A percentile compares a stretch with the other conserved stretches of the same genome.
Conservation (phyloP, 2,113 vertebrate species). For the Danionella cerebrum region DNA sequence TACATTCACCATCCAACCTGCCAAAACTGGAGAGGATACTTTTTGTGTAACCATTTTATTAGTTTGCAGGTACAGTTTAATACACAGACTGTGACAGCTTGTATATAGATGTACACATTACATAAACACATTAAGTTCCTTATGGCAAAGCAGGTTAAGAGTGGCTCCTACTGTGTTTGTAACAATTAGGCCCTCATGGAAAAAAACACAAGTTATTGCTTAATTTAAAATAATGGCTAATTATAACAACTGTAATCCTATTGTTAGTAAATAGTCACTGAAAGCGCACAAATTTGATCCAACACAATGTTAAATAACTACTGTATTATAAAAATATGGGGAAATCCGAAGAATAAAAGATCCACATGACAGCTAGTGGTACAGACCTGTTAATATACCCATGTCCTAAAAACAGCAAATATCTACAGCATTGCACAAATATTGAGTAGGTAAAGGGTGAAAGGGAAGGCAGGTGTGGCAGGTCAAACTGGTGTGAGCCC, state of each 20-base stretch:
- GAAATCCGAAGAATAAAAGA: slow-evolving; percentile 35
- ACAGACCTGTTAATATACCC: slow-evolving; percentile 36
- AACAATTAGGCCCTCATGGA: slow-evolving; percentile 12
- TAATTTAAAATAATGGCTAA: slow-evolving; percentile 56
- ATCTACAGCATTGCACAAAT: slow-evolving; percentile 52
- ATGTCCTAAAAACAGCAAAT: slow-evolving; percentile 49
- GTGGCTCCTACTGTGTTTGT: slow-evolving; percentile 29
- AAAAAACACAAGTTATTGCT: slow-evolving; percentile 64
- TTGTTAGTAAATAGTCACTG: slow-evolving; percentile 42
- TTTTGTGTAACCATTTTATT: slow-evolving; percentile 52
- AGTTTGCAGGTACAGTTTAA: slow-evolving; percentile 45
- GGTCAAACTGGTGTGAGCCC: background rate
- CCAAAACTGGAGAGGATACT: too few species aligned
- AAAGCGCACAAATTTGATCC: slow-evolving; percentile 49
- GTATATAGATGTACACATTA: slow-evolving; percentile 54
- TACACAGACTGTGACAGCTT: slow-evolving; percentile 62
- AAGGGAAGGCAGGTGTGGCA: slow-evolving; percentile 15
- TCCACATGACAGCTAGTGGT: slow-evolving; percentile 47
- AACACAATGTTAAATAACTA: slow-evolving; percentile 20
- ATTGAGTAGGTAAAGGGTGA: slow-evolving; percentile 20
- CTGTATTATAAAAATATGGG: slow-evolving; percentile 48
- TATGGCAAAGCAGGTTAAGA: slow-evolving; percentile 28
- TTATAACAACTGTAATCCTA: slow-evolving; percentile 52
- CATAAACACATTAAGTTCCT: slow-evolving; percentile 42
- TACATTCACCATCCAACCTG: too few species aligned